These are phyloP conservation scores for Labrus mixtus DNA, from an alignment of 2,113 vertebrate genomes.

Conservation along the genomic window DNA sequence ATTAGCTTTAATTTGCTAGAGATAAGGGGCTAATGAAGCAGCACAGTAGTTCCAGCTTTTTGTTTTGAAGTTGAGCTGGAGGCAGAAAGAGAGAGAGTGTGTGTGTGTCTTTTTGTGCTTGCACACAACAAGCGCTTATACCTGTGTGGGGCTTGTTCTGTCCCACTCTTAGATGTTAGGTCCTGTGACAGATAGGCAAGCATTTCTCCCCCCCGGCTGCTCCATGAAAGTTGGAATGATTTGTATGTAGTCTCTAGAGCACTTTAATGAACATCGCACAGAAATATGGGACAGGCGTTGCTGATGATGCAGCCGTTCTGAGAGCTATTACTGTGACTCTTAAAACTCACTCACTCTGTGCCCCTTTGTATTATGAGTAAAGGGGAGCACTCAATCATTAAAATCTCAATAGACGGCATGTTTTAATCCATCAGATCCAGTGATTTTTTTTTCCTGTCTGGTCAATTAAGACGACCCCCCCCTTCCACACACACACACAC, in stretches of 20 bases:
- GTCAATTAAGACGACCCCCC: conserved; percentile 43
- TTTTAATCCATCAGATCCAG: conserved; percentile 69
- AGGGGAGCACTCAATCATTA: conserved; percentile 66
- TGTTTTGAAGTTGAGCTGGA: conserved; percentile 68
- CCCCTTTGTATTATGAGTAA: conserved; percentile 51
- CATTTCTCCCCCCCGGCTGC: conserved; percentile 50
- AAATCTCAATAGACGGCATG: conserved; percentile 50
- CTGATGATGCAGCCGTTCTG: conserved; percentile 77
- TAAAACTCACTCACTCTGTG: conserved; percentile 68
- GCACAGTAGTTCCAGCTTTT: conserved; percentile 58
- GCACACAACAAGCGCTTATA: conserved; percentile 24
- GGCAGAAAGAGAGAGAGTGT: conserved; percentile 26
- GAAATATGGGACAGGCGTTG: conserved; percentile 76
- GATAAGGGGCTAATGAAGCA: conserved; percentile 76
- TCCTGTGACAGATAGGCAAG: conserved; percentile 43
- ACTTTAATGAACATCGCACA: conserved; percentile 68
- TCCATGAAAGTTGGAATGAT: conserved; percentile 64
- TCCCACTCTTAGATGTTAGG: conserved; percentile 42
- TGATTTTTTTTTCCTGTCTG: conserved; percentile 54
- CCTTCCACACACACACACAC: no score
- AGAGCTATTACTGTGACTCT: conserved; percentile 72
- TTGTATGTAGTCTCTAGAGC: conserved; percentile 62
- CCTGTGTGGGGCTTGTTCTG: conserved; percentile 33
- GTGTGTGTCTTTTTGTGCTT: conserved; percentile 2
- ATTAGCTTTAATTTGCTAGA: conserved; percentile 76